Conservation (phyloP, 2,797 vertebrate genomes). For the Tokudaia tokunoshimensis region DNA sequence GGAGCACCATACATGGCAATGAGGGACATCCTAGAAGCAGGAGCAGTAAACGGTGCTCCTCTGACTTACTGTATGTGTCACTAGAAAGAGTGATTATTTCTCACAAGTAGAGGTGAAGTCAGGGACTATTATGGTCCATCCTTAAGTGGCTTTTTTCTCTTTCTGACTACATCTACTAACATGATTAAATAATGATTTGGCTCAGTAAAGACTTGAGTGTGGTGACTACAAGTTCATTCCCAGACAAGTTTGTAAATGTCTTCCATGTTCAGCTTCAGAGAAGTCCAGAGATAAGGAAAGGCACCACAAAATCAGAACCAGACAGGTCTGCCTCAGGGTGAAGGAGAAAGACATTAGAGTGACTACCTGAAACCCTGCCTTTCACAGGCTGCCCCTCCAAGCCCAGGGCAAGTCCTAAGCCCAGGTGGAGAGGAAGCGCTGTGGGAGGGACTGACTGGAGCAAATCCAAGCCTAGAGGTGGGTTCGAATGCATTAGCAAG, state of each 20-base stretch:
- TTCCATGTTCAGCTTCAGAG: conserved; percentile 37
- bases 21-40: conserved; percentile 70
- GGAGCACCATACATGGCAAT: conserved; percentile 23
- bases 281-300: conserved; percentile 58
- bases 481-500: not conserved
- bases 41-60: conserved; percentile 79
- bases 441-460: not conserved
- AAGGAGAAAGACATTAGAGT: not conserved
- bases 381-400: not conserved
- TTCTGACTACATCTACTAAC: conserved; percentile 63
- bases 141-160: conserved; percentile 76
- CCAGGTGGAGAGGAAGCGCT: not conserved
- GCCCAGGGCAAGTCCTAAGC: not conserved
- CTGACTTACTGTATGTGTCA: conserved; percentile 83
- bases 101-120: conserved; percentile 81
- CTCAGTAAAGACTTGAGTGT: conserved; percentile 45
- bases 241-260: conserved; percentile 63
- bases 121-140: conserved; percentile 67
- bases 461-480: not conserved
- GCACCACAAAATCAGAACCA: not conserved
- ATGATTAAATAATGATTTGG: conserved; percentile 78
- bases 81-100: conserved; percentile 81
- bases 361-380: not conserved
- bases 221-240: conserved; percentile 58
- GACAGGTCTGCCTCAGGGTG: not conserved